Evolutionary conservation across 2,888 invertebrate genomes (phyloP).

Genomic region (Phragmatobia fuliginosa): DNA sequence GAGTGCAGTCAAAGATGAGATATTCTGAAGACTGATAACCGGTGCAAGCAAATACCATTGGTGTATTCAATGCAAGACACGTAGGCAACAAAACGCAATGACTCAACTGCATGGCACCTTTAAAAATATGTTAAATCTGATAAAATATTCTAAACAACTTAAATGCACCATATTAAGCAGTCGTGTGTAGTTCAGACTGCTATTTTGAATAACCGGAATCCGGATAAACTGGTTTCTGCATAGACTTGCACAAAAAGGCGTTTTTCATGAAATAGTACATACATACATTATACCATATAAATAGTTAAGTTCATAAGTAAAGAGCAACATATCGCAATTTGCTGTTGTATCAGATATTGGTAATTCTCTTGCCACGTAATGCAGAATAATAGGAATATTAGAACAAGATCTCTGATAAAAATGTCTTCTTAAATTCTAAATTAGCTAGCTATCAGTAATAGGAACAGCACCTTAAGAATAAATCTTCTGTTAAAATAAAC

Average conservation of each 20-base stretch:
- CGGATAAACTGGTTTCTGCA: neutral
- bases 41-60: neutral
- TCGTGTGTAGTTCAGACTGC: neutral
- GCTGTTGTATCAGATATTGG: neutral
- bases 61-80: slow-evolving; percentile 3
- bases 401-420: too few relatives aligned
- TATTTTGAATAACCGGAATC: neutral
- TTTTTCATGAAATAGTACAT: neutral
- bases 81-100: neutral
- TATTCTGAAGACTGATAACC: neutral
- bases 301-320: neutral
- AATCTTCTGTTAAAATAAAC: neutral
- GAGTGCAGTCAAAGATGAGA: neutral
- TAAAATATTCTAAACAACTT: slow-evolving; percentile 8
- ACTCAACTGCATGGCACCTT: slow-evolving; percentile 5
- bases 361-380: neutral
- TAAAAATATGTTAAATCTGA: slow-evolving; percentile 9
- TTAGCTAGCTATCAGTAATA: too few relatives aligned
- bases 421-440: too few relatives aligned
- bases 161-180: slow-evolving; percentile 10
- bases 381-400: neutral
- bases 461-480: too few relatives aligned
- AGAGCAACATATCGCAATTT: neutral
- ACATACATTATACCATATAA: neutral
- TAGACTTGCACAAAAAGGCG: neutral